phyloP scores from a whole-genome alignment of 2,797 vertebrate genomes.

The Eleutherodactylus coqui region DNA sequence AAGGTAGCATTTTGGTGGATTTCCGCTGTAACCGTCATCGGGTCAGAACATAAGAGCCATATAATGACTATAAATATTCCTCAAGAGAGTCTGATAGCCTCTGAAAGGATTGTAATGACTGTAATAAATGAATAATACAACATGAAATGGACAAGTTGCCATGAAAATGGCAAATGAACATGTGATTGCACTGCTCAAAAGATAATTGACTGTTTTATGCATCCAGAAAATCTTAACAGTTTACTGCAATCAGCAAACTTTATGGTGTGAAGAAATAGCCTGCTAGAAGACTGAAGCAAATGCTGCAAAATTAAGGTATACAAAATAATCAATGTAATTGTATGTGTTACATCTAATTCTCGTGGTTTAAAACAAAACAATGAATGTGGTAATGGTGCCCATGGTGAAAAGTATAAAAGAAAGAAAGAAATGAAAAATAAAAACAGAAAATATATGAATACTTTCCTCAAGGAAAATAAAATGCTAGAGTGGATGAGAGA shows the following conservation, averaged over 20 bases:
- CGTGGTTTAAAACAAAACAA: background rate
- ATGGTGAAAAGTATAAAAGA: background rate
- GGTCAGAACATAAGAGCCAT: conserved; percentile 80
- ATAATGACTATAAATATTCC: conserved; percentile 80
- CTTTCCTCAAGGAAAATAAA: background rate
- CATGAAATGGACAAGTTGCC: conserved; percentile 77
- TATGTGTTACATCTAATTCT: background rate
- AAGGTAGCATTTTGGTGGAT: conserved; percentile 77
- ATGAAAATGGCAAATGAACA: conserved; percentile 80
- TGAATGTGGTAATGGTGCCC: background rate
- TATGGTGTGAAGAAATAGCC: conserved; percentile 59
- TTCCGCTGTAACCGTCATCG: conserved; percentile 78
- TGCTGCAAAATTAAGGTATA: conserved; percentile 56
- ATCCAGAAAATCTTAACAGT: conserved; percentile 74
- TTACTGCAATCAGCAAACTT: conserved; percentile 71
- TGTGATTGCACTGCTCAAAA: conserved; percentile 72
- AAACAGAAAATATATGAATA: background rate
- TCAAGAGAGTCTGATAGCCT: conserved; percentile 79
- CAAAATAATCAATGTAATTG: conserved; percentile 56
- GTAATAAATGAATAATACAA: conserved; percentile 85
- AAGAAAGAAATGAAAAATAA: background rate
- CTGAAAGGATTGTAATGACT: conserved; percentile 79
- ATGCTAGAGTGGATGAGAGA: background rate
- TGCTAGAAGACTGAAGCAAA: conserved; percentile 62
- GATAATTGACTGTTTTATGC: conserved; percentile 76